These are phyloP conservation scores for Apogon hyalosoma DNA, from an alignment of 2,797 vertebrate genomes.

Conservation along the genomic window DNA sequence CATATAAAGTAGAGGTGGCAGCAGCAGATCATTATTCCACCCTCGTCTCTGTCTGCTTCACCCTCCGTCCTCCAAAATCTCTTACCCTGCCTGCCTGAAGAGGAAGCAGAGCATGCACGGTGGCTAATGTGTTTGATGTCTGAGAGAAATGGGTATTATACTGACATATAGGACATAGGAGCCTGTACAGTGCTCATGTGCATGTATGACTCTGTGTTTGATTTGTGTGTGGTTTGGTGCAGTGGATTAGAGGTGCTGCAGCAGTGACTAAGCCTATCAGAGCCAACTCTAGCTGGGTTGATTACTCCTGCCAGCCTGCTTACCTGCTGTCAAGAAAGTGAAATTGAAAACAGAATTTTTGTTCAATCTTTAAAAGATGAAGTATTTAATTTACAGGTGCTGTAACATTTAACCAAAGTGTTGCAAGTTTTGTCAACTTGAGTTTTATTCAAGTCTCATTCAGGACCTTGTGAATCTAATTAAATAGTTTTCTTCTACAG, in stretches of 20 bases:
- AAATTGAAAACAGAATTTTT: constrained; percentile 14
- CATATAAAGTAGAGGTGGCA: constrained; percentile 43
- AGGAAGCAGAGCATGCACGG: constrained; percentile 39
- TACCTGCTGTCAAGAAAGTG: constrained; percentile 32
- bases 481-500: neutral
- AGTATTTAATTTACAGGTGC: constrained; percentile 4
- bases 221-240: constrained; percentile 57
- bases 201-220: constrained; percentile 11
- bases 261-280: constrained; percentile 60
- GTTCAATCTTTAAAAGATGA: constrained; percentile 3
- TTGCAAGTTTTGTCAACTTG: neutral
- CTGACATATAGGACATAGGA: constrained; percentile 20
- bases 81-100: constrained; percentile 16
- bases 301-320: constrained; percentile 19
- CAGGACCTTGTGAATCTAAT: neutral
- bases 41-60: constrained; percentile 30
- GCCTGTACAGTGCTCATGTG: constrained; percentile 26
- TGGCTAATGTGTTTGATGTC: constrained; percentile 55
- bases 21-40: constrained; percentile 61
- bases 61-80: constrained; percentile 53
- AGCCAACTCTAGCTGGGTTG: constrained; percentile 40
- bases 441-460: constrained; percentile 1
- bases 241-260: constrained; percentile 66
- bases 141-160: constrained; percentile 39
- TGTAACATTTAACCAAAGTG: constrained; percentile 6